Percentiles rank a stretch among this genome's conserved stretches.
Evolutionary conservation across 2,888 invertebrate species (phyloP).

Genomic region (Empis livida): DNA sequence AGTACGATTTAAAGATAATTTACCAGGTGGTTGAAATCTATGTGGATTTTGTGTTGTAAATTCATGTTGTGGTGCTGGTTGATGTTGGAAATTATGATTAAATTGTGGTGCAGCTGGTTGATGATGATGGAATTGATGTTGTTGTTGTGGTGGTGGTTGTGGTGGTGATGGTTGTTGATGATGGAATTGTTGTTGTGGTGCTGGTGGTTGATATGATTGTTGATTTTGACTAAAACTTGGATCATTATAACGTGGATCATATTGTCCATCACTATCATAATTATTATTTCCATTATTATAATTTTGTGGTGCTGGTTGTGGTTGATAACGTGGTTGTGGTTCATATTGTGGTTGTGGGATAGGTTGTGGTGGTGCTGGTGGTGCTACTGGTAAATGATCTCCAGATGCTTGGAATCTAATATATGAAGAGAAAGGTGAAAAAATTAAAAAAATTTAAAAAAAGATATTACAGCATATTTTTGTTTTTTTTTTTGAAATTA

Average conservation of each 20-base stretch:
- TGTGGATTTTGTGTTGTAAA: slow-evolving; percentile 49
- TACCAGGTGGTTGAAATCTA: slow-evolving; percentile 73
- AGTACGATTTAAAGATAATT: slow-evolving; percentile 71
- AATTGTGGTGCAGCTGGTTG: slow-evolving; percentile 37
- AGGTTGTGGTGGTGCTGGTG: slow-evolving; percentile 39
- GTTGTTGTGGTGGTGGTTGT: no score
- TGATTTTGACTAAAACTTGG: slow-evolving; percentile 29
- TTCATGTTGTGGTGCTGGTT: slow-evolving; percentile 30
- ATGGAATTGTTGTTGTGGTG: slow-evolving; percentile 15
- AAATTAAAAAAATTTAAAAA: neutral
- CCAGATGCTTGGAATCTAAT: slow-evolving; percentile 59
- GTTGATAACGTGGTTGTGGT: slow-evolving; percentile 38
- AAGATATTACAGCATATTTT: no score
- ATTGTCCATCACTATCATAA: slow-evolving; percentile 33
- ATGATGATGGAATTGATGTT: slow-evolving; percentile 30
- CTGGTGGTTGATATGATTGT: slow-evolving; percentile 30
- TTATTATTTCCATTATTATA: slow-evolving; percentile 22
- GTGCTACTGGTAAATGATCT: slow-evolving; percentile 62
- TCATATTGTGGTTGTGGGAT: slow-evolving; percentile 43
- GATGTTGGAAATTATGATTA: slow-evolving; percentile 18
- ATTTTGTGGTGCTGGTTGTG: slow-evolving; percentile 19
- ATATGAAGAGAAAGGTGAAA: no score
- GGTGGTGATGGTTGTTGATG: slow-evolving; percentile 23
- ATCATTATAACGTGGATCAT: slow-evolving; percentile 35
- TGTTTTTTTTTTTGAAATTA: no score